Evolutionary conservation across 2,888 invertebrate species (phyloP).

Genomic region (Caenorhabditis sulstoni): DNA sequence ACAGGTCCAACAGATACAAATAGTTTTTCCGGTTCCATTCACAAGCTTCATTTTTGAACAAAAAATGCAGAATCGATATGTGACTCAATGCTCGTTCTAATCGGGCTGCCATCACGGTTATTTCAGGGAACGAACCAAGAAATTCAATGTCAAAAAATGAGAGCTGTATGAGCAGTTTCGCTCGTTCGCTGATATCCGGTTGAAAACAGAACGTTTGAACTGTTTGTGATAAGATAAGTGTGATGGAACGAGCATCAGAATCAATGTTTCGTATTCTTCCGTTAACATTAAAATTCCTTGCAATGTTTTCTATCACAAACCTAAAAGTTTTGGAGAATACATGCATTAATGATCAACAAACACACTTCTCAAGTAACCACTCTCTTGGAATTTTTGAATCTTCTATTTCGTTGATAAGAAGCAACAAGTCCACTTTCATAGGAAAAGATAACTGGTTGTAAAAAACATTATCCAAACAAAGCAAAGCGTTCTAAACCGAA

Average conservation of each 20-base stretch:
- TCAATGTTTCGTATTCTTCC: constrained; percentile 49
- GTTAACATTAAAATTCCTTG: constrained; percentile 48
- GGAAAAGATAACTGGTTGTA: constrained; percentile 29
- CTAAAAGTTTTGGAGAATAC: constrained; percentile 8
- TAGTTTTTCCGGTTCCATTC: constrained; percentile 61
- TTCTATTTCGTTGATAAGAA: constrained; percentile 51
- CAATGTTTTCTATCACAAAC: constrained; percentile 55
- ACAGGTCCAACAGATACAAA: constrained; percentile 57
- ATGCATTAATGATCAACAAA: too few species aligned
- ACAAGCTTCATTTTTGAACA: constrained; percentile 44
- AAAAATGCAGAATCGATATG: constrained; percentile 53
- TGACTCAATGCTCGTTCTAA: constrained; percentile 49
- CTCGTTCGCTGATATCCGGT: constrained; percentile 39
- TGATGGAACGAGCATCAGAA: constrained; percentile 55
- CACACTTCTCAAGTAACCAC: constrained; percentile 50
- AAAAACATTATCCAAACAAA: constrained; percentile 43
- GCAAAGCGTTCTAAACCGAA: constrained; percentile 35
- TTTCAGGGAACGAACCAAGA: constrained; percentile 50
- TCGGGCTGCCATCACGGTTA: constrained; percentile 47
- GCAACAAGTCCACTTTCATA: constrained; percentile 54
- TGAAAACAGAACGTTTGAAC: constrained; percentile 54
- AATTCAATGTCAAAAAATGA: constrained; percentile 65
- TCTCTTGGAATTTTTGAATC: constrained; percentile 51
- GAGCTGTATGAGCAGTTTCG: constrained; percentile 55
- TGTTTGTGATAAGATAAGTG: constrained; percentile 51